Evolutionary conservation across 2,797 vertebrate species (phyloP).

Genomic region (Eulemur albifrons): DNA sequence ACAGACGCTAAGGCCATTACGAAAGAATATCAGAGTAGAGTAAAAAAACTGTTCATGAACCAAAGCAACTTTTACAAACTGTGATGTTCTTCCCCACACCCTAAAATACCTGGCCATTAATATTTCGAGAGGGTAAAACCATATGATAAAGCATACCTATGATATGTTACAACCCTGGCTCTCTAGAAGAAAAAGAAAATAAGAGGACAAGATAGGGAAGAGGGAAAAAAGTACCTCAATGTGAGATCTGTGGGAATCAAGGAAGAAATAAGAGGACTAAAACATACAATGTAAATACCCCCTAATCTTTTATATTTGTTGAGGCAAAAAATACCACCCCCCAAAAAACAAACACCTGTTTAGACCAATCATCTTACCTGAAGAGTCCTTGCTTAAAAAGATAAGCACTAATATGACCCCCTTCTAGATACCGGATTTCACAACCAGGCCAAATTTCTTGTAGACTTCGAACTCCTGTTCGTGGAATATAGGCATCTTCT

Average conservation of each 20-base stretch:
- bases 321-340: neutral
- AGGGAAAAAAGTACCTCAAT: neutral
- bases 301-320: neutral
- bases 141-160: neutral
- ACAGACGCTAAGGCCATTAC: neutral
- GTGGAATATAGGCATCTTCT: conserved; percentile 96
- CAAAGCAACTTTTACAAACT: neutral
- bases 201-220: neutral
- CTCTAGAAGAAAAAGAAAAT: neutral
- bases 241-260: neutral
- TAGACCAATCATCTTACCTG: conserved; percentile 85
- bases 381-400: conserved; percentile 98
- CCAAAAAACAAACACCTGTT: neutral
- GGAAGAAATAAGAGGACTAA: neutral
- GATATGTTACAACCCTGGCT: neutral
- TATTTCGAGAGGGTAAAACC: neutral
- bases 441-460: conserved; percentile 98
- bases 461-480: conserved; percentile 94
- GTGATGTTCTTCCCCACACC: neutral
- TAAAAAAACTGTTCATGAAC: neutral
- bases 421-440: conserved; percentile 95
- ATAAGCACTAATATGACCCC: conserved; percentile 97
- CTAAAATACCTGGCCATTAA: neutral
- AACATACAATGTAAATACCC: neutral
- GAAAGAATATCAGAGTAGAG: neutral